These are phyloP conservation scores for Lumbricus terrestris DNA, from an alignment of 2,888 invertebrate genomes.

Conservation along the genomic window DNA sequence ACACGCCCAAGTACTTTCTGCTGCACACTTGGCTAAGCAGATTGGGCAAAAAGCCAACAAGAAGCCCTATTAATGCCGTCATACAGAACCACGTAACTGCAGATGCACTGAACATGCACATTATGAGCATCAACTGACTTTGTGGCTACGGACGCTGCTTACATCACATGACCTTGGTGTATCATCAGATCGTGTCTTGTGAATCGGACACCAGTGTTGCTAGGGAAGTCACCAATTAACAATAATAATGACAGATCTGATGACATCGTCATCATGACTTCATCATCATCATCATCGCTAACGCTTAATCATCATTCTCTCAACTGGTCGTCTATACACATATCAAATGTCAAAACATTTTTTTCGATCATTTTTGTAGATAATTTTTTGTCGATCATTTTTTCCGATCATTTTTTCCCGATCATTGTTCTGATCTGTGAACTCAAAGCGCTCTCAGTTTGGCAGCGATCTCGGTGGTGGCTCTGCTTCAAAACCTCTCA, in stretches of 20 bases:
- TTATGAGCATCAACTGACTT: neutral
- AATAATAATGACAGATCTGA: neutral
- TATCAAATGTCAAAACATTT: neutral
- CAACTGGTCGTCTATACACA: neutral
- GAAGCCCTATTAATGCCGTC: neutral
- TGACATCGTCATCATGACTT: neutral
- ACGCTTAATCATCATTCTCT: neutral
- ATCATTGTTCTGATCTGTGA: neutral
- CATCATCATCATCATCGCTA: too few relatives aligned
- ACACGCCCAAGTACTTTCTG: neutral
- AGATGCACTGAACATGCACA: neutral
- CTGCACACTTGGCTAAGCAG: neutral
- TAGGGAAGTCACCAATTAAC: too few relatives aligned
- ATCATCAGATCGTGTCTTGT: too few relatives aligned
- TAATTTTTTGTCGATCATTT: too few relatives aligned
- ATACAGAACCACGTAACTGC: neutral
- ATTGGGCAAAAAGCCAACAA: neutral
- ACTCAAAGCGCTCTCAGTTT: neutral
- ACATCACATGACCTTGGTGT: too few relatives aligned
- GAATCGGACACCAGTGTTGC: too few relatives aligned
- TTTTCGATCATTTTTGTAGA: too few relatives aligned
- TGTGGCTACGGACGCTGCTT: neutral
- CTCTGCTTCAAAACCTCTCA: neutral
- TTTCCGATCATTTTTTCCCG: too few relatives aligned
- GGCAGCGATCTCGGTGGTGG: neutral